Percentiles rank a stretch among this genome's conserved stretches.
Evolutionary conservation across 2,888 invertebrate species (phyloP).

Genomic region (Lithophane socia): DNA sequence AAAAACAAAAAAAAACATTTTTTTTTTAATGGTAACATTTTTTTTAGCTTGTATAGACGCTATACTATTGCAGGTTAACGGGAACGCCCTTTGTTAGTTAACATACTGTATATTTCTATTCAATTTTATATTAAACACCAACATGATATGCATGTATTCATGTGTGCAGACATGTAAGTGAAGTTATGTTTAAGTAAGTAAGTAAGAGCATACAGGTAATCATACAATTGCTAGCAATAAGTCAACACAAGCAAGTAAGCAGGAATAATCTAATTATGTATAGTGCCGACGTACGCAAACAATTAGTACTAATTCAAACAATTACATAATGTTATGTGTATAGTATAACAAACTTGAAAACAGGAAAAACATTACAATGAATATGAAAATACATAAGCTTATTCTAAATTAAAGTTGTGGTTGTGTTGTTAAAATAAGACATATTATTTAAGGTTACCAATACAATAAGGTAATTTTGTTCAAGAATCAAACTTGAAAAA

Average conservation of each 20-base stretch:
- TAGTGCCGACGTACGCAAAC: conserved; percentile 7
- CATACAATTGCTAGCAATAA: not conserved
- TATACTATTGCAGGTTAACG: too few species aligned
- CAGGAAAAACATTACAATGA: not conserved
- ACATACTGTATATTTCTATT: too few species aligned
- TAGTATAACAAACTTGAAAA: not conserved
- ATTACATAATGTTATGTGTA: not conserved
- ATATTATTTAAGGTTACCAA: not conserved
- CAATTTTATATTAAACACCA: not conserved
- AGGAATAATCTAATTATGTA: not conserved
- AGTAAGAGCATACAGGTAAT: not conserved
- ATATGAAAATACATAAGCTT: not conserved
- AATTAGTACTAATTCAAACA: conserved; percentile 16
- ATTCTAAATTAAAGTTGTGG: not conserved
- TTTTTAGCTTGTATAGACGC: too few species aligned
- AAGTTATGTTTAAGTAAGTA: not conserved
- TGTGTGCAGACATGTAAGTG: not conserved
- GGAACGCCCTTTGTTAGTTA: too few species aligned
- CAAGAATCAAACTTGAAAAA: not conserved
- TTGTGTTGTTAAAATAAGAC: not conserved
- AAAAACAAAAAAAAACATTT: too few species aligned
- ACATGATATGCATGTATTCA: not conserved
- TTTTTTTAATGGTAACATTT: too few species aligned
- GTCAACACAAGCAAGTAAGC: not conserved
- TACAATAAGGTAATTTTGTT: not conserved